Evolutionary conservation across 2,797 vertebrate genomes (phyloP).

Genomic region (Sebastes hubbsi): DNA sequence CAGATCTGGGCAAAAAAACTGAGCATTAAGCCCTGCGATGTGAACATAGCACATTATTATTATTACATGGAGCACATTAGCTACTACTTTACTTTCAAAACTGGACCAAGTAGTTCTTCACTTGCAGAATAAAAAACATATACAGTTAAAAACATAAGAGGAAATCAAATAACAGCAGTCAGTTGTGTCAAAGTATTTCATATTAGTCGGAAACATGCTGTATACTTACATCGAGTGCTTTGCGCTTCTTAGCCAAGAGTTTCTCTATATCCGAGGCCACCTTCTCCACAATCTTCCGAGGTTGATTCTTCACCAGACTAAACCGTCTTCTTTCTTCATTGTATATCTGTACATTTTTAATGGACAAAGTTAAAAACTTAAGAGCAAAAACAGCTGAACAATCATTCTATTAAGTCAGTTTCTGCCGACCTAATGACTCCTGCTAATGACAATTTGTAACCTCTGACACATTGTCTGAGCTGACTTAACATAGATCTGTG

Average conservation of each 20-base stretch:
- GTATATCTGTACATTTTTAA: slow-evolving; percentile 87
- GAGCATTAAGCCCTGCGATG: too few relatives aligned
- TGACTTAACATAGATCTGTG: not conserved
- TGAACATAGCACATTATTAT: not conserved
- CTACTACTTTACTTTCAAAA: not conserved
- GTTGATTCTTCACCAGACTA: slow-evolving; percentile 92
- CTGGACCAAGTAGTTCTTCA: not conserved
- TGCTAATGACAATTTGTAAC: not conserved
- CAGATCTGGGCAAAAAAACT: too few relatives aligned
- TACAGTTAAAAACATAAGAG: not conserved
- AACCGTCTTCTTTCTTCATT: slow-evolving; percentile 93
- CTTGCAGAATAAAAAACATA: not conserved
- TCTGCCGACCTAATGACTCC: slow-evolving; percentile 13
- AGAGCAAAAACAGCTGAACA: not conserved
- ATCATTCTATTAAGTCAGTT: not conserved
- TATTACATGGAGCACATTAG: not conserved
- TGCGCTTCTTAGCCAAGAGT: slow-evolving; percentile 95
- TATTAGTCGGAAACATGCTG: not conserved
- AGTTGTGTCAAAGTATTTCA: not conserved
- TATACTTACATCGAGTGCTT: slow-evolving; percentile 91
- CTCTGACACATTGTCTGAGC: not conserved
- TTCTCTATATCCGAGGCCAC: slow-evolving; percentile 96
- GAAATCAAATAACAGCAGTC: not conserved
- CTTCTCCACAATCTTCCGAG: slow-evolving; percentile 93
- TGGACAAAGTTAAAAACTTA: slow-evolving; percentile 24